Base-by-base conservation (phyloP, 2,888 invertebrate species). In the Epicampocera succincta region DNA sequence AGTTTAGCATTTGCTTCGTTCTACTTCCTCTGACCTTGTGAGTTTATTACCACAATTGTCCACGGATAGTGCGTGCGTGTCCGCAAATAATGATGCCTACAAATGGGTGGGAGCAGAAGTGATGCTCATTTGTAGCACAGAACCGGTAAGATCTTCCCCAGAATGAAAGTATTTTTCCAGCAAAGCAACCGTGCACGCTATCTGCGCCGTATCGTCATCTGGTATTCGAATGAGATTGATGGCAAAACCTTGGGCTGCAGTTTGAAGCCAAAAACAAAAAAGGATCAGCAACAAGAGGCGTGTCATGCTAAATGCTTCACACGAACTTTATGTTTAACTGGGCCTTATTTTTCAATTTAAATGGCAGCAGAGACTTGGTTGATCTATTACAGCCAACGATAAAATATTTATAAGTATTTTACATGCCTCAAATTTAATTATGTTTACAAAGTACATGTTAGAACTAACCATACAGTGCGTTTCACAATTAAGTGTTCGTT, bases 141-240 rank as follows among this genome's bases (percentile, higher is more conserved):
- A 84, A 1, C 90, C 90, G 0, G 89, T 87, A 0, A 89, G 85
- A 0, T 83, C 50, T 66, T 88, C 87, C 0, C 87, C 87, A 1
- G 87, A 88, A 25, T 85, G 52, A 33, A 90, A 90, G 77, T 90
- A 90, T 73, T 90, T 90, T 0, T 80, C 83, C 0, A 90, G 78
- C 9, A 90, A 68, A 0, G 86, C 86, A 21, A 85, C 66, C 0
- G 85, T 85, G 69, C 89, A 90, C 0, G 84, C 83, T 6, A 85
- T 83, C 17, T 86, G 81, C 0, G 85, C 82, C 0, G 75, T 83
- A 58, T 88, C 85, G 29, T 85, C 83, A 0, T 48, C 52, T 9
- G 80, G 60, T 12, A 86, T 72, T 76, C 85, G 72, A 38, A 88
- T 88, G n/a, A 87, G 73, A 44, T 86, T 86, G 1, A 85, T 80